phyloP scores from a whole-genome alignment of 2,797 vertebrate genomes.

The Tapera naevia region DNA sequence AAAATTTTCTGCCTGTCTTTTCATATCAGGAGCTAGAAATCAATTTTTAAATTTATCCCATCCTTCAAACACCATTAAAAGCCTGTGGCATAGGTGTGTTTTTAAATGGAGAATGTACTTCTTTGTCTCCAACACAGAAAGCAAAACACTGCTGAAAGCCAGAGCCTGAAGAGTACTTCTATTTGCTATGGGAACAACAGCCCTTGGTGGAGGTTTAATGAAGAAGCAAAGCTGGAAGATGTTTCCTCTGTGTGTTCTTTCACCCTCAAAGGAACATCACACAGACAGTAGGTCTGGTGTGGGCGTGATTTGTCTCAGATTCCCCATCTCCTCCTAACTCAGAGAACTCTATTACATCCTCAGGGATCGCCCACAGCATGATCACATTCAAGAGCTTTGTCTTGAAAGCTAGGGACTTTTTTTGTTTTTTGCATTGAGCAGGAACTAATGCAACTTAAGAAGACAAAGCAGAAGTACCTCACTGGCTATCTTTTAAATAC shows the following conservation, averaged over 20 bases:
- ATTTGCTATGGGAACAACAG: background rate
- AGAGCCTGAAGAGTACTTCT: background rate
- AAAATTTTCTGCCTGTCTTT: background rate
- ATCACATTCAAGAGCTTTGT: background rate
- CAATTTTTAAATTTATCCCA: background rate
- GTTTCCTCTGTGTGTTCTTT: background rate
- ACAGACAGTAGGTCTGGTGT: background rate
- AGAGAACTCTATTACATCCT: background rate
- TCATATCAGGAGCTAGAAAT: background rate
- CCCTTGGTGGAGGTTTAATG: background rate
- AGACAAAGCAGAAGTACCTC: background rate
- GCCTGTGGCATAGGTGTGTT: background rate
- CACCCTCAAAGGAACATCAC: background rate
- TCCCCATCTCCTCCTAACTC: background rate
- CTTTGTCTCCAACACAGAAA: background rate
- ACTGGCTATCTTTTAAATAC: background rate
- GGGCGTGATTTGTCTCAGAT: background rate
- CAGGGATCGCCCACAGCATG: rapidly evolving
- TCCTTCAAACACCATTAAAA: background rate
- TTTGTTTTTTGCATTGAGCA: background rate
- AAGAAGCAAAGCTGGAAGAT: background rate
- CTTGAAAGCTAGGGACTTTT: background rate
- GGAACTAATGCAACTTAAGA: background rate
- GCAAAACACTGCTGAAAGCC: background rate
- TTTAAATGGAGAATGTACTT: background rate